A percentile compares a stretch with the other conserved stretches of the same genome.
These are phyloP conservation scores for Tretioscincus oriximinensis DNA, from an alignment of 2,113 vertebrate genomes.

Conservation along the genomic window DNA sequence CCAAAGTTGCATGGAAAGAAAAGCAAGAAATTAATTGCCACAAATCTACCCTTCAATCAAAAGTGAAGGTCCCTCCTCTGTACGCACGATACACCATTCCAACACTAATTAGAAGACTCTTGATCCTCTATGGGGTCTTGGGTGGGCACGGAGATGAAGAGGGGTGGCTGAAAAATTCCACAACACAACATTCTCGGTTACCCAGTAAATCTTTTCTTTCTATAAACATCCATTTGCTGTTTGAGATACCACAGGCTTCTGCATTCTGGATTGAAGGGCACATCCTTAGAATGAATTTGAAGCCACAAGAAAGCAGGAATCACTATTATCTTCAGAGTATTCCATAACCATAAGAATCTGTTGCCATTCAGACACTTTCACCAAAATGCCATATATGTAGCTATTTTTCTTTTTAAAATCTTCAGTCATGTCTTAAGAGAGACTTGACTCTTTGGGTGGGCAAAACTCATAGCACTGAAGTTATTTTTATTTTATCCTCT, in stretches of 20 bases:
- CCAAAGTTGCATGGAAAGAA: not conserved
- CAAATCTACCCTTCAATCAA: not conserved
- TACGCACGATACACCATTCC: not conserved
- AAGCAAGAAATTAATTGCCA: not conserved
- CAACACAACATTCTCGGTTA: not conserved
- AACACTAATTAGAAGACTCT: not conserved
- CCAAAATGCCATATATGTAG: not conserved
- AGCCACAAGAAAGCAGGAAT: not conserved
- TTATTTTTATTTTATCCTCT: not conserved
- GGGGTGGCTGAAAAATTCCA: not conserved
- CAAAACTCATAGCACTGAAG: not conserved
- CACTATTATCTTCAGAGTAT: not conserved
- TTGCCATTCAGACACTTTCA: not conserved
- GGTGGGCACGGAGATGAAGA: not conserved
- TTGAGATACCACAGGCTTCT: not conserved
- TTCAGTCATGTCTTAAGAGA: not conserved
- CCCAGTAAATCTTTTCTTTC: not conserved
- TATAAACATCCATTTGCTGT: not conserved
- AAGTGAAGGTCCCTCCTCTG: not conserved
- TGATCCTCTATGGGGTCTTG: not conserved
- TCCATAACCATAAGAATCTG: not conserved
- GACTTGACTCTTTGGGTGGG: not conserved
- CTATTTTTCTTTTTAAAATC: not conserved
- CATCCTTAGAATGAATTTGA: not conserved
- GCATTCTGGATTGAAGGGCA: not conserved